Evolutionary conservation across 2,113 vertebrate species (phyloP).

Genomic region (Gorsachius goisagi): DNA sequence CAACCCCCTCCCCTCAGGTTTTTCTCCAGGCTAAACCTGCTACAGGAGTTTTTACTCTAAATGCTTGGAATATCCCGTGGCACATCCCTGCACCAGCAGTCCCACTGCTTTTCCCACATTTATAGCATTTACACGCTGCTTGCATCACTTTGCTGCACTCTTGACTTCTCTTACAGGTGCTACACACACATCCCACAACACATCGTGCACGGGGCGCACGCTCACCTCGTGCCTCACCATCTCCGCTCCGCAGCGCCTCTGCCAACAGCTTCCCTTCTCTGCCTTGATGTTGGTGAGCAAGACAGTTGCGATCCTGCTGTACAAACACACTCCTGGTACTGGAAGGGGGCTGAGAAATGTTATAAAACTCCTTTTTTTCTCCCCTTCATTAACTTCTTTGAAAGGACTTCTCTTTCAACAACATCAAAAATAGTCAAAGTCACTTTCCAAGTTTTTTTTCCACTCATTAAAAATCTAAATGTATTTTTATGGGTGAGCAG

Average conservation of each 20-base stretch:
- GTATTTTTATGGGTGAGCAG: background rate
- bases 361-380: background rate
- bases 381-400: background rate
- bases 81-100: background rate
- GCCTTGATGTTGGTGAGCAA: background rate
- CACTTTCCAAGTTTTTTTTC: background rate
- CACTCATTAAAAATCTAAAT: background rate
- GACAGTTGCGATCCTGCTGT: background rate
- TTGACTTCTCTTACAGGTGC: background rate
- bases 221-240: background rate
- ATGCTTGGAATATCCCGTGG: background rate
- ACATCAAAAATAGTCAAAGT: background rate
- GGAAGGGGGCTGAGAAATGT: background rate
- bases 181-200: background rate
- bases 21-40: background rate
- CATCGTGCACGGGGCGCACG: accelerated
- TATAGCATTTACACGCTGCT: background rate
- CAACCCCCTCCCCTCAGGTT: too few species aligned
- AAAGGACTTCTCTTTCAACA: background rate
- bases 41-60: accelerated
- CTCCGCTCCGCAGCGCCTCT: background rate
- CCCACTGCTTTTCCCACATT: background rate
- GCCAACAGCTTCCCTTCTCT: background rate
- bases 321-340: background rate
- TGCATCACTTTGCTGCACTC: background rate